These are phyloP conservation scores for Ctenopoma kingsleyae DNA, from an alignment of 2,797 vertebrate species.

Conservation along the genomic window DNA sequence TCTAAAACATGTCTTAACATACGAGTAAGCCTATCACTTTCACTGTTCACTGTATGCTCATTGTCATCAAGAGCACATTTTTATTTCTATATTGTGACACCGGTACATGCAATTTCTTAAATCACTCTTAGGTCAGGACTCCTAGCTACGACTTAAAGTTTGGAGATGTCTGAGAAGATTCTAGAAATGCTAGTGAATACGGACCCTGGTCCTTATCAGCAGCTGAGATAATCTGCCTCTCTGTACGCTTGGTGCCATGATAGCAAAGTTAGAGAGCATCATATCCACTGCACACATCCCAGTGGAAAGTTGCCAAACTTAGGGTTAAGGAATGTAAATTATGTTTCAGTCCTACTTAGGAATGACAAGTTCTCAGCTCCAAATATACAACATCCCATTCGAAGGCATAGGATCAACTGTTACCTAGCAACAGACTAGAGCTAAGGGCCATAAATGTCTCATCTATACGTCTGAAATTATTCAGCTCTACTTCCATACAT, in stretches of 20 bases:
- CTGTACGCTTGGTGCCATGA: not conserved
- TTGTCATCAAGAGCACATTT: too few relatives aligned
- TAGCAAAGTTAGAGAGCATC: not conserved
- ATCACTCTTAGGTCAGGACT: too few relatives aligned
- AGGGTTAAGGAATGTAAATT: constrained; percentile 31
- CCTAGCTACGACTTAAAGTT: too few relatives aligned
- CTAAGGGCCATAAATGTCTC: constrained; percentile 4
- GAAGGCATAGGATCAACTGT: constrained; percentile 50
- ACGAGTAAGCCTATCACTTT: too few relatives aligned
- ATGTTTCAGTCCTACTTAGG: constrained; percentile 14
- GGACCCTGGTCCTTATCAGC: too few relatives aligned
- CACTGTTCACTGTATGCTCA: too few relatives aligned
- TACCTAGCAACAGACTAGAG: constrained; percentile 60
- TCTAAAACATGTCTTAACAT: too few relatives aligned
- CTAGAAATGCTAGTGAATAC: too few relatives aligned
- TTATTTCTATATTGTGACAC: too few relatives aligned
- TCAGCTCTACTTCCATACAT: constrained; percentile 4
- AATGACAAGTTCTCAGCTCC: constrained; percentile 26
- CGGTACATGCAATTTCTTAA: too few relatives aligned
- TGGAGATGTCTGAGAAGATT: too few relatives aligned
- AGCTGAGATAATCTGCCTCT: too few relatives aligned
- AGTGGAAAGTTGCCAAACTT: constrained; percentile 2
- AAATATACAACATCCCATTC: constrained; percentile 37
- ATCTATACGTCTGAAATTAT: constrained; percentile 40
- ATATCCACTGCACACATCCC: constrained; percentile 7